Evolutionary conservation across 2,113 vertebrate genomes (phyloP).

Genomic region (Rhinoderma darwinii): DNA sequence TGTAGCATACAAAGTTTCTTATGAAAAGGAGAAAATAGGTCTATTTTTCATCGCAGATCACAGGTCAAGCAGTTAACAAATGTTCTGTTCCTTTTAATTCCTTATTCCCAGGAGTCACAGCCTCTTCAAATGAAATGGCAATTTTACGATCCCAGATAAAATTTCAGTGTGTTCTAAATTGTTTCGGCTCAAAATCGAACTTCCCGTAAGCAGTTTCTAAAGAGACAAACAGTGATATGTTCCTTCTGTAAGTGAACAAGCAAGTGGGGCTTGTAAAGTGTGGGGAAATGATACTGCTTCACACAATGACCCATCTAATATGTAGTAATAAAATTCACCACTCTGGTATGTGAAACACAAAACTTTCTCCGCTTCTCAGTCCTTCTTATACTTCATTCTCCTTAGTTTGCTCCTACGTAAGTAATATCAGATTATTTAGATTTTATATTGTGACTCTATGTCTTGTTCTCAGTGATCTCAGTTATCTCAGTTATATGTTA

Average conservation of each 20-base stretch:
- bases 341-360: background rate
- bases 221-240: conserved; percentile 58
- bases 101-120: conserved; percentile 59
- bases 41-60: conserved; percentile 45
- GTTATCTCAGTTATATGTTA: too few species aligned
- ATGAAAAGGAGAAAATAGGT: background rate
- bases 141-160: conserved; percentile 59
- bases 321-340: conserved; percentile 3
- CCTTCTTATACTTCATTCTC: background rate
- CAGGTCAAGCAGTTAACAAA: conserved; percentile 58
- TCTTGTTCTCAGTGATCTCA: too few species aligned
- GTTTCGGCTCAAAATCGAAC: conserved; percentile 60
- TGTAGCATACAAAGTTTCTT: background rate
- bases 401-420: background rate
- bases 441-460: too few species aligned
- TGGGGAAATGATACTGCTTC: conserved; percentile 17
- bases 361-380: background rate
- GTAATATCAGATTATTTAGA: too few species aligned
- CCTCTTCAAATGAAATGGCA: conserved; percentile 59
- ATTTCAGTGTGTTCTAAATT: conserved; percentile 59
- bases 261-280: conserved; percentile 44
- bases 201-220: conserved; percentile 58
- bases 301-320: conserved; percentile 15
- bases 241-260: conserved; percentile 53
- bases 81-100: conserved; percentile 57